Evolutionary conservation across 2,797 vertebrate species (phyloP).

Genomic region (Cryptoblepharus egeriae): DNA sequence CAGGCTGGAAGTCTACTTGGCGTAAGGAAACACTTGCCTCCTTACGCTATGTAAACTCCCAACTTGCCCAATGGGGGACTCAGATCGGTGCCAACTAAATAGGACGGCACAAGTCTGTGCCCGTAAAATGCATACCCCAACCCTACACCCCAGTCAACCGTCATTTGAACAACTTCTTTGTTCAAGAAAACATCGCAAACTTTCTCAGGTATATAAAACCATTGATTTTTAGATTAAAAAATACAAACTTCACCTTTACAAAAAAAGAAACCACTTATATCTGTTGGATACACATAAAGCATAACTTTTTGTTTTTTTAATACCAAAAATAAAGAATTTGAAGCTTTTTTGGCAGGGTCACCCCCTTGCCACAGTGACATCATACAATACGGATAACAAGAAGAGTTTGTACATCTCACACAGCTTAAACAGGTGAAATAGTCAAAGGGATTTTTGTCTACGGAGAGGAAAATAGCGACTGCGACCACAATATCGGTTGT

Average conservation of each 20-base stretch:
- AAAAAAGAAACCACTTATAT: slow-evolving; percentile 85
- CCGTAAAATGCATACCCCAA: slow-evolving; percentile 63
- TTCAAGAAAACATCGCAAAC: slow-evolving; percentile 80
- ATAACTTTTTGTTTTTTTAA: slow-evolving; percentile 73
- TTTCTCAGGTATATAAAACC: slow-evolving; percentile 82
- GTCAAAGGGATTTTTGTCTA: slow-evolving; percentile 58
- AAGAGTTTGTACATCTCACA: slow-evolving; percentile 83
- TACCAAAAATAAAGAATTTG: slow-evolving; percentile 98
- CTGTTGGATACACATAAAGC: slow-evolving; percentile 90
- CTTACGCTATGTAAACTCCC: too few species aligned
- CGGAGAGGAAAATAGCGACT: slow-evolving; percentile 66
- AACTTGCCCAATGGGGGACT: too few species aligned
- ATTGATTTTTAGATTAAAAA: slow-evolving; percentile 85
- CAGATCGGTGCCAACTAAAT: too few species aligned
- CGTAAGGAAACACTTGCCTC: too few species aligned
- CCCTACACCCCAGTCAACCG: not conserved
- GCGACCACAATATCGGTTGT: slow-evolving; percentile 74
- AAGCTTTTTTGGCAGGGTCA: slow-evolving; percentile 82
- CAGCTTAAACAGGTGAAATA: slow-evolving; percentile 80
- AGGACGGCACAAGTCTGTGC: too few species aligned
- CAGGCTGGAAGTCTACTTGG: too few species aligned
- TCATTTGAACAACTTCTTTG: slow-evolving; percentile 40
- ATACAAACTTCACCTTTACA: slow-evolving; percentile 87
- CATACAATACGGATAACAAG: slow-evolving; percentile 79
- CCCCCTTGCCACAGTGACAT: slow-evolving; percentile 83